Evolutionary conservation across 2,113 vertebrate genomes (phyloP).

Genomic region (Sardina pilchardus): DNA sequence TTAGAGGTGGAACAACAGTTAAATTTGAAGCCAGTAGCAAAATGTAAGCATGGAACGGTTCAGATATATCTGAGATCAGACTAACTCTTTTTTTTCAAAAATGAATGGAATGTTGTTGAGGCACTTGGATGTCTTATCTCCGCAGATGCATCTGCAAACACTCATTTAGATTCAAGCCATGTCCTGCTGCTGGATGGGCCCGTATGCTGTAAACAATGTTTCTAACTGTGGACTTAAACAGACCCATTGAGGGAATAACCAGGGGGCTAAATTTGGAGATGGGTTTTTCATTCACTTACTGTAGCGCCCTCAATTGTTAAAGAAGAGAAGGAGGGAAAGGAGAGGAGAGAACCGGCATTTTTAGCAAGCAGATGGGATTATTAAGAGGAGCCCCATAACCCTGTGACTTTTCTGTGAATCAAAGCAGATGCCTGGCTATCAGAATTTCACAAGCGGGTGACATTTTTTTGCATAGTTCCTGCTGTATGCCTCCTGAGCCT

Average conservation of each 20-base stretch:
- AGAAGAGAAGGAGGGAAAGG: not conserved
- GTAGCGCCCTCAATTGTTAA: not conserved
- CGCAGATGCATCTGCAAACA: conserved; percentile 45
- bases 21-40: not conserved
- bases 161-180: conserved; percentile 55
- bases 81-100: not conserved
- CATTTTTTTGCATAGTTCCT: not conserved
- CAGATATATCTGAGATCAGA: not conserved
- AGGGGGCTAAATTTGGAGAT: conserved; percentile 8
- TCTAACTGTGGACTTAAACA: conserved; percentile 21
- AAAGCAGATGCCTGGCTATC: too few relatives aligned
- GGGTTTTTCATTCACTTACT: not conserved
- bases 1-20: not conserved
- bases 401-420: not conserved
- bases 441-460: not conserved
- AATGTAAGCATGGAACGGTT: not conserved
- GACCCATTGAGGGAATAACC: not conserved
- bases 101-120: conserved; percentile 28
- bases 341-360: not conserved
- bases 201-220: conserved; percentile 55
- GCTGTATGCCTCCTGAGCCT: not conserved
- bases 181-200: conserved; percentile 49
- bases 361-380: not conserved
- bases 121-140: conserved; percentile 52
- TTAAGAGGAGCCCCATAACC: not conserved